Evolutionary conservation across 2,888 invertebrate genomes (phyloP).

Genomic region (Anoplius nigerrimus): DNA sequence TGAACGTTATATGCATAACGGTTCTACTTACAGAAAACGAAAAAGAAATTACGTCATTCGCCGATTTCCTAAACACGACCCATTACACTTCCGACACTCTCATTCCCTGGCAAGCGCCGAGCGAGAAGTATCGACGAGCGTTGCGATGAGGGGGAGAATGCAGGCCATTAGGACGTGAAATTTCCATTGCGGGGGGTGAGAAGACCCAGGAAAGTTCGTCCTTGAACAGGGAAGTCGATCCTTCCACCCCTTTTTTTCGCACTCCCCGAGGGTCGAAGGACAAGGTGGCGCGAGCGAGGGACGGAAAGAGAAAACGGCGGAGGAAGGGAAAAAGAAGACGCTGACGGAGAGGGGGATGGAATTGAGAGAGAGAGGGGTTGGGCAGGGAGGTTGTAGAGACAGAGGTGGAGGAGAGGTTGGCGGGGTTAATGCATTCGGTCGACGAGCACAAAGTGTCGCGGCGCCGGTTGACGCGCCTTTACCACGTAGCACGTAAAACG

Average conservation of each 20-base stretch:
- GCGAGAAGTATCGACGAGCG: background rate
- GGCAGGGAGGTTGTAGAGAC: conserved; percentile 3
- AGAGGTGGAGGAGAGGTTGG: background rate
- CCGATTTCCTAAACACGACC: no score
- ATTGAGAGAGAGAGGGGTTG: background rate
- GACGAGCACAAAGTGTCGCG: conserved; percentile 45
- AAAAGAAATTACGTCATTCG: background rate
- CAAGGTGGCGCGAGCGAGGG: background rate
- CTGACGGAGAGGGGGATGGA: background rate
- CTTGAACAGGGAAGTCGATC: conserved; percentile 22
- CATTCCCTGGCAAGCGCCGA: no score
- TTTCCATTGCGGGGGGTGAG: conserved; percentile 9
- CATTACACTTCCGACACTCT: no score
- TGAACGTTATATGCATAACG: no score
- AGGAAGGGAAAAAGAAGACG: background rate
- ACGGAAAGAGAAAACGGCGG: background rate
- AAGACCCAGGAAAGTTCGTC: conserved; percentile 15
- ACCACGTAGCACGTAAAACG: conserved; percentile 49
- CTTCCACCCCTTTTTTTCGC: conserved; percentile 1
- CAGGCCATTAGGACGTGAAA: conserved; percentile 2
- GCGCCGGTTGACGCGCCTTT: conserved; percentile 45
- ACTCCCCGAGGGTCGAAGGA: conserved; percentile 3
- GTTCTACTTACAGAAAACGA: conserved; percentile 9
- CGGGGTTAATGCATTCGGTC: conserved; percentile 48
- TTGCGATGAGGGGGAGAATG: background rate